Evolutionary conservation across 1,140 invertebrate genomes (phyloP).

Genomic region (Euwallacea similis): DNA sequence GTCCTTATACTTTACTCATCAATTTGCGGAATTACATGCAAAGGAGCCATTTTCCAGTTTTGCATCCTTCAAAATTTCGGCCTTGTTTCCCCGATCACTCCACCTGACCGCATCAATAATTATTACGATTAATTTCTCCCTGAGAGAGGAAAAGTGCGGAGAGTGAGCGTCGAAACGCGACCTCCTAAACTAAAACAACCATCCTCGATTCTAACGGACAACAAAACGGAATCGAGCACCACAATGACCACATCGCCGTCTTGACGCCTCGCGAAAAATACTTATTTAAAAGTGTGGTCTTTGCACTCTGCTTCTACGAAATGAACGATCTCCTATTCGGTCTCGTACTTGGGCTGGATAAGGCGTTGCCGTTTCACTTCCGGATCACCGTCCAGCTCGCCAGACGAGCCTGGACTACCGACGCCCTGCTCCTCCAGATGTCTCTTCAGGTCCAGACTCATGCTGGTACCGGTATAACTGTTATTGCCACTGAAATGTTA

Average conservation of each 20-base stretch:
- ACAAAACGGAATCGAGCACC: background rate
- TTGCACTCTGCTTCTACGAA: background rate
- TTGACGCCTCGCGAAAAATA: background rate
- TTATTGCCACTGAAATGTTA: conserved; percentile 32
- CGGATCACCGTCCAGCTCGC: conserved; percentile 46
- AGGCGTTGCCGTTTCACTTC: conserved; percentile 50
- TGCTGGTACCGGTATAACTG: conserved; percentile 38
- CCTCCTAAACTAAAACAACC: background rate
- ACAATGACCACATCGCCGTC: background rate
- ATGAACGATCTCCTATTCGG: conserved; percentile 42
- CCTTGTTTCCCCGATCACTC: background rate
- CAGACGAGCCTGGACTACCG: conserved; percentile 49
- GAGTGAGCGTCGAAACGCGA: background rate
- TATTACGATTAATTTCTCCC: no score
- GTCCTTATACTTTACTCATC: background rate
- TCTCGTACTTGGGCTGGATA: conserved; percentile 50
- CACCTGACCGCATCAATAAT: background rate
- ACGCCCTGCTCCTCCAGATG: conserved; percentile 50
- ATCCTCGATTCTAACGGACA: background rate
- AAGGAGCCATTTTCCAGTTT: background rate
- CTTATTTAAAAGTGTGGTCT: background rate
- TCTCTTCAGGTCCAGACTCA: conserved; percentile 50
- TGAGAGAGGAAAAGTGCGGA: no score
- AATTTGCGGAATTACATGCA: background rate
- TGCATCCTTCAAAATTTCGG: background rate